Conservation (phyloP, 2,113 vertebrate species). For the Rhabdomys dilectus region DNA sequence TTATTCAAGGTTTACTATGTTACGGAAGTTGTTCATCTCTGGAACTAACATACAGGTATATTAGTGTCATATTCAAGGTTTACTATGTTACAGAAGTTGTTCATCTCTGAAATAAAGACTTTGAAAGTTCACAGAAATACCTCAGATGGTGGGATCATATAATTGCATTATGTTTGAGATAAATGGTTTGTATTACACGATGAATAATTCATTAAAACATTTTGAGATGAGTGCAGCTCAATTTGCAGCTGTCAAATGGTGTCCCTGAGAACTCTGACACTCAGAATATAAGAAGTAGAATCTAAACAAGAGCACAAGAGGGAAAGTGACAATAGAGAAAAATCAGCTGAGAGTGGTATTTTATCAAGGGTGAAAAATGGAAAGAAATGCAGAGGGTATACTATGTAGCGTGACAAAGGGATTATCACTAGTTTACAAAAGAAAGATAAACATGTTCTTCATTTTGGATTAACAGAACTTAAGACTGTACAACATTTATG, state of each 20-base stretch:
- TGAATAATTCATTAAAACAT: background rate
- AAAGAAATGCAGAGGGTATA: background rate
- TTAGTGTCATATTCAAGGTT: background rate
- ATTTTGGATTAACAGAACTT: background rate
- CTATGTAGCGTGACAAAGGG: background rate
- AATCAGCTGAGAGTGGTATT: background rate
- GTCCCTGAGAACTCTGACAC: background rate
- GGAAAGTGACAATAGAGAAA: background rate
- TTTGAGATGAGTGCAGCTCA: background rate
- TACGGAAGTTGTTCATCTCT: background rate
- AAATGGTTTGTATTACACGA: background rate
- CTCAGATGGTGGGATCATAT: background rate
- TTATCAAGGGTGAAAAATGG: background rate
- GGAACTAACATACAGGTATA: background rate
- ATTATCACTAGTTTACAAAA: background rate
- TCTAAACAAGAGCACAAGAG: background rate
- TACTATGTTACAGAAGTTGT: background rate
- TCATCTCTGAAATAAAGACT: background rate
- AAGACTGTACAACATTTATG: fast-evolving
- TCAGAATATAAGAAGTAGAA: background rate
- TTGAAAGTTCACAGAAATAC: conserved; percentile 4
- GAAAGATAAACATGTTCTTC: background rate
- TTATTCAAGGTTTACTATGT: background rate
- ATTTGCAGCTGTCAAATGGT: background rate
- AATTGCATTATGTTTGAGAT: background rate